These are phyloP conservation scores for Pogoniulus pusillus DNA, from an alignment of 2,797 vertebrate species.

Conservation along the genomic window DNA sequence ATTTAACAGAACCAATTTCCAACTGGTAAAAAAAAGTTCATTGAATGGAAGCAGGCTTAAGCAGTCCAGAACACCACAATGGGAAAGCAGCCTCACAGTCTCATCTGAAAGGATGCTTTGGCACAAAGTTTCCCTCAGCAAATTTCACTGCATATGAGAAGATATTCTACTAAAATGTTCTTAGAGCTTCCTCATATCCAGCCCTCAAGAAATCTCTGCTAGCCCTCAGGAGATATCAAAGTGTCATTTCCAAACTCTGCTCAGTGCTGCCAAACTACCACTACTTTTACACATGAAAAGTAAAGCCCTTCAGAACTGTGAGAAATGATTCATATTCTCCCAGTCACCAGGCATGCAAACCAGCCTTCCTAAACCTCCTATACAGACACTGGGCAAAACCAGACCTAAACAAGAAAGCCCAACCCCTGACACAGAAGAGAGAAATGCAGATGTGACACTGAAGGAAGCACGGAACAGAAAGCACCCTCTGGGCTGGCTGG, in stretches of 20 bases:
- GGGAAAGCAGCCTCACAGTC: neutral
- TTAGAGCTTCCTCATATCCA: neutral
- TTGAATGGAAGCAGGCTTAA: neutral
- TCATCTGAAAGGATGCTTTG: neutral
- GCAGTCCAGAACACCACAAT: neutral
- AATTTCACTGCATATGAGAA: neutral
- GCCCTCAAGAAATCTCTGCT: neutral
- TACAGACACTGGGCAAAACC: neutral
- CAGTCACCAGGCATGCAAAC: neutral
- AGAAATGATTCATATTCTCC: neutral
- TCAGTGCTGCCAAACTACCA: neutral
- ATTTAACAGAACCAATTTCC: neutral
- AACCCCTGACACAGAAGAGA: neutral
- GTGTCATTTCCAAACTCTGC: neutral
- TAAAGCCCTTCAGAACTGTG: neutral
- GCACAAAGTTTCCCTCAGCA: neutral
- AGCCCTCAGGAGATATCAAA: neutral
- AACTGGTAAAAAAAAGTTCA: neutral
- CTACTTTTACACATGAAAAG: neutral
- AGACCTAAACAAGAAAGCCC: neutral
- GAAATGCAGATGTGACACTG: neutral
- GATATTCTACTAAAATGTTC: neutral
- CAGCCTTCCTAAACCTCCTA: neutral
- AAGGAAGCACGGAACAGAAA: neutral
- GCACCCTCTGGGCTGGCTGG: neutral